Percentiles rank a stretch among this genome's conserved stretches.
phyloP scores from a whole-genome alignment of 2,888 invertebrate species.

The Eristalinus sepulchralis region DNA sequence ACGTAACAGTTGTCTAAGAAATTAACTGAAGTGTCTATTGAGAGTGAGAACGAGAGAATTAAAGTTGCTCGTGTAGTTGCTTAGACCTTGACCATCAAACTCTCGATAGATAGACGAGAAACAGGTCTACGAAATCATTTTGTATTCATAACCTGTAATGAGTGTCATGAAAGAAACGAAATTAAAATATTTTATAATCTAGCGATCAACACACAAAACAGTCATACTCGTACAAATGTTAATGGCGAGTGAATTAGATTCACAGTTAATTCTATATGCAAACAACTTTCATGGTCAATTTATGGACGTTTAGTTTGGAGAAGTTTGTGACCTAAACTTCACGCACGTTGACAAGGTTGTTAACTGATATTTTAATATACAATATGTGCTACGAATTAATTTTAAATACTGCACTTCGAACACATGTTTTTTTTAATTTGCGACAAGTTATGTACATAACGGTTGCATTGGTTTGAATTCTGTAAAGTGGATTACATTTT shows the following conservation, averaged over 20 bases:
- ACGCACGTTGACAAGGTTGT: background rate
- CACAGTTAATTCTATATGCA: background rate
- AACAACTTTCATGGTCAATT: background rate
- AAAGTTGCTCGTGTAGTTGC: background rate
- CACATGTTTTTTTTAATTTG: too few relatives aligned
- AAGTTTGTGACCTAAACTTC: background rate
- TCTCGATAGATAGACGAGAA: background rate
- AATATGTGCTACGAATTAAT: too few relatives aligned
- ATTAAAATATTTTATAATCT: background rate
- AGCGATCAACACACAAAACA: background rate
- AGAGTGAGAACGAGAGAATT: background rate
- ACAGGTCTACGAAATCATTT: constrained; percentile 13
- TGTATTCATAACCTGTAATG: constrained; percentile 1
- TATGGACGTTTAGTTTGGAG: background rate
- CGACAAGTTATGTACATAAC: too few relatives aligned
- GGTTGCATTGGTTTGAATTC: too few relatives aligned
- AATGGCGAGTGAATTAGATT: background rate
- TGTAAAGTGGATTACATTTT: too few relatives aligned
- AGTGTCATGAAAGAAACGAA: background rate
- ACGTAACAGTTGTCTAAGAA: background rate
- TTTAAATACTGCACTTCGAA: too few relatives aligned
- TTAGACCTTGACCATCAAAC: constrained; percentile 51
- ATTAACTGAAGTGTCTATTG: background rate
- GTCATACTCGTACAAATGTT: background rate
- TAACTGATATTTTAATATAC: background rate